Evolutionary conservation across 2,888 invertebrate genomes (phyloP).

Genomic region (Protophormia terraenovae): DNA sequence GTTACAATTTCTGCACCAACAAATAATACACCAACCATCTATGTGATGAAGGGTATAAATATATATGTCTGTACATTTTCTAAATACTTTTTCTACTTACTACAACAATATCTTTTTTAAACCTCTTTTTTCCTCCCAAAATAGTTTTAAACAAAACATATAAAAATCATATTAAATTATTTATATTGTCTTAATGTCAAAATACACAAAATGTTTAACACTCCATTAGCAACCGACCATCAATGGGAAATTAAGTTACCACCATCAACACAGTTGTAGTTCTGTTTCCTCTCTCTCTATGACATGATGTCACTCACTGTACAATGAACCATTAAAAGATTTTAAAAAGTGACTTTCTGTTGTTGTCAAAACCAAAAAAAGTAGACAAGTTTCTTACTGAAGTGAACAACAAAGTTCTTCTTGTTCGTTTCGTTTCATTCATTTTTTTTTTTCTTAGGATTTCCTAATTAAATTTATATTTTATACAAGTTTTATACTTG

Average conservation of each 20-base stretch:
- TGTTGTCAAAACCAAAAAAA: constrained; percentile 45
- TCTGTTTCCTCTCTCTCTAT: background rate
- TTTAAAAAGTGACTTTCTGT: constrained; percentile 54
- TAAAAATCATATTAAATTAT: constrained; percentile 31
- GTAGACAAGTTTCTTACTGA: constrained; percentile 31
- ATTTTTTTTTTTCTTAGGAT: constrained; percentile 18
- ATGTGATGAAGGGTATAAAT: too few relatives aligned
- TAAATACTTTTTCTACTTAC: too few relatives aligned
- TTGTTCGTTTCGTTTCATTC: background rate
- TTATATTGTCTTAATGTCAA: constrained; percentile 42
- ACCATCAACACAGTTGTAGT: background rate
- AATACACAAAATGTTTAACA: constrained; percentile 49
- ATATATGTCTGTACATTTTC: too few relatives aligned
- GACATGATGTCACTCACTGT: constrained; percentile 8
- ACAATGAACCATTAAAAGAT: constrained; percentile 56
- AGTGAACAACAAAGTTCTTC: constrained; percentile 29
- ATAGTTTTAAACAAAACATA: background rate
- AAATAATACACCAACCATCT: too few relatives aligned
- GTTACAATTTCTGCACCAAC: too few relatives aligned
- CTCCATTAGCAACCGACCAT: constrained; percentile 53
- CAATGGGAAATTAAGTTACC: constrained; percentile 51
- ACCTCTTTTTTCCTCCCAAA: background rate
- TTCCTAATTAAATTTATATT: constrained; percentile 65
- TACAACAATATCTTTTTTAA: too few relatives aligned
- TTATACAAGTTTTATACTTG: constrained; percentile 30